Percentiles rank a stretch among this genome's conserved stretches.
Evolutionary conservation across 2,888 invertebrate genomes (phyloP).

Genomic region (Oligia latruncula): DNA sequence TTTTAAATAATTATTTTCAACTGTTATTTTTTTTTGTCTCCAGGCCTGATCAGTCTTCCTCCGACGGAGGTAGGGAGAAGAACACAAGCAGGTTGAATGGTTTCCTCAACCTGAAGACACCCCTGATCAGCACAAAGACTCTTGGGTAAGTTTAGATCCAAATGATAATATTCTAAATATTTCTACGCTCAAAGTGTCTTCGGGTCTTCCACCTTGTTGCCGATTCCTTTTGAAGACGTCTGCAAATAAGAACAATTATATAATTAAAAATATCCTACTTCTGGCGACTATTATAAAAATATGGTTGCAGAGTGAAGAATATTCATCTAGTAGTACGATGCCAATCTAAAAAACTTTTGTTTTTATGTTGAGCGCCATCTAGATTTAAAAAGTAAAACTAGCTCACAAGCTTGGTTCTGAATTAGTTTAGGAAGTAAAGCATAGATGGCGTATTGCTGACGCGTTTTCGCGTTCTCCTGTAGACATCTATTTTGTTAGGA

Average conservation of each 20-base stretch:
- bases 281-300: background rate
- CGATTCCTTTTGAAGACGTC: background rate
- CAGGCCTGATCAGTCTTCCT: constrained; percentile 82
- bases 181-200: background rate
- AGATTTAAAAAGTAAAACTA: background rate
- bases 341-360: background rate
- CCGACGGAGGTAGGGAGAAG: constrained; percentile 85
- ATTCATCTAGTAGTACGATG: too few relatives aligned
- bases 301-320: background rate
- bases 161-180: background rate
- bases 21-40: constrained; percentile 59
- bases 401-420: background rate
- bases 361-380: constrained; percentile 31
- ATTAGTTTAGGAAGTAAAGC: background rate
- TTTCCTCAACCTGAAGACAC: constrained; percentile 93
- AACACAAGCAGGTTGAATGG: constrained; percentile 91
- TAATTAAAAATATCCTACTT: background rate
- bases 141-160: constrained; percentile 91
- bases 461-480: too few relatives aligned
- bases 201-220: fast-evolving
- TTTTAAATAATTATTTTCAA: background rate
- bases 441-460: constrained; percentile 41
- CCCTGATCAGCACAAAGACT: constrained; percentile 93
- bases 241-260: background rate
- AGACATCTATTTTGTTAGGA: background rate